Evolutionary conservation across 1,140 invertebrate genomes (phyloP).

Genomic region (Ceratosolen fusciceps): DNA sequence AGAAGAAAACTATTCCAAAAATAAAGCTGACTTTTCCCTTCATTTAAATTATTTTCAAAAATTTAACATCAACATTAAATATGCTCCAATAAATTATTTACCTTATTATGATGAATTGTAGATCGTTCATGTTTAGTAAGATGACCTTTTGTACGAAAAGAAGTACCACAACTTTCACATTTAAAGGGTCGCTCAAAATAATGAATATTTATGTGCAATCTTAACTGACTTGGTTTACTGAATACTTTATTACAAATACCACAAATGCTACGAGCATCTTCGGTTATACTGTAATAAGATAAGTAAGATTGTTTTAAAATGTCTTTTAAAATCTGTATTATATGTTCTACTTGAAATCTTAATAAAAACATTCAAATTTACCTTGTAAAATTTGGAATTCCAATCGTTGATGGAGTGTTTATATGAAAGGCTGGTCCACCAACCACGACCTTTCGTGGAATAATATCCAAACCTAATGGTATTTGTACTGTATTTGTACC

Average conservation of each 20-base stretch:
- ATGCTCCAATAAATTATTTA: too few relatives aligned
- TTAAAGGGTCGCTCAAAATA: constrained; percentile 93
- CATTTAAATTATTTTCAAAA: too few relatives aligned
- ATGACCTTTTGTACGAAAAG: constrained; percentile 91
- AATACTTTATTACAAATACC: constrained; percentile 92
- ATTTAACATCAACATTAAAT: too few relatives aligned
- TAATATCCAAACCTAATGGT: not conserved
- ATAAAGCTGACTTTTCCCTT: too few relatives aligned
- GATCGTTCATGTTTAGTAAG: constrained; percentile 93
- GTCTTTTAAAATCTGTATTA: too few relatives aligned
- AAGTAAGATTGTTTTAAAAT: too few relatives aligned
- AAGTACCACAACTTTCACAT: constrained; percentile 91
- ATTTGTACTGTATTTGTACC: not conserved
- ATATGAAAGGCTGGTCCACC: constrained; percentile 60
- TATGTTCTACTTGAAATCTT: too few relatives aligned
- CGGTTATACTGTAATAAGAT: constrained; percentile 75
- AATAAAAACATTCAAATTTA: too few relatives aligned
- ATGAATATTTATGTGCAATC: constrained; percentile 95
- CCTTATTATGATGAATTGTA: constrained; percentile 92
- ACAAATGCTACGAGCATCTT: constrained; percentile 88
- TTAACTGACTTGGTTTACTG: constrained; percentile 89
- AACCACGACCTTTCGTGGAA: constrained; percentile 61
- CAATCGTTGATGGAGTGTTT: constrained; percentile 41
- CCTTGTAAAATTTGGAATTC: constrained; percentile 67
- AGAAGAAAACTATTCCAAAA: not conserved